phyloP scores from a whole-genome alignment of 1,140 invertebrate species.

The Aphis gossypii region DNA sequence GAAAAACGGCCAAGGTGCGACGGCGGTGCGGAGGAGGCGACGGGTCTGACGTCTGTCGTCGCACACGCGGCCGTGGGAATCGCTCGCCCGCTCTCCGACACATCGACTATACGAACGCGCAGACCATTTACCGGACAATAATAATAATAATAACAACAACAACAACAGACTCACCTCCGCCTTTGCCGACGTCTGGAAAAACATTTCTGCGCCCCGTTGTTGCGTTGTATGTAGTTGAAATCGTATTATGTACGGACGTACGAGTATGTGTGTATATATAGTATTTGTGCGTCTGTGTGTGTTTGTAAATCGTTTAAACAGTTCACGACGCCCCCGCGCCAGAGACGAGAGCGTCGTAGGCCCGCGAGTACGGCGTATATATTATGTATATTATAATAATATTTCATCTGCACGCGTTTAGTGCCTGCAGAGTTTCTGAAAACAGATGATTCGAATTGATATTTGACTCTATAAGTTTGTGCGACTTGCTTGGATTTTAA shows the following conservation, averaged over 20 bases:
- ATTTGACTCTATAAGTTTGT: not conserved
- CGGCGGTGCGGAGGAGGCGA: not conserved
- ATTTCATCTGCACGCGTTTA: not conserved
- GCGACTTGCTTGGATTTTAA: not conserved
- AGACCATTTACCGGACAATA: not conserved
- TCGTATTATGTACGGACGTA: not conserved
- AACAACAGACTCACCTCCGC: not conserved
- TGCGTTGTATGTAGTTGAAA: not conserved
- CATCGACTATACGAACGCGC: not conserved
- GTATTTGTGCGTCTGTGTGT: not conserved
- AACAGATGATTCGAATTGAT: not conserved
- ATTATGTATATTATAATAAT: not conserved
- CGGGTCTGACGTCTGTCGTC: conserved; percentile 12
- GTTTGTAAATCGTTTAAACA: conserved; percentile 8
- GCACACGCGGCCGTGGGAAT: not conserved
- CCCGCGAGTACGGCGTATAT: not conserved
- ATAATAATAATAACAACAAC: conserved; percentile 1
- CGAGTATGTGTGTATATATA: not conserved
- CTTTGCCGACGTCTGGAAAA: not conserved
- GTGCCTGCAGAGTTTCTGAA: not conserved
- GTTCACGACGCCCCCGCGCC: not conserved
- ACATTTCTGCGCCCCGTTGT: conserved; percentile 15
- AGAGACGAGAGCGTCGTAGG: not conserved
- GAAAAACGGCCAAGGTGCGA: not conserved
- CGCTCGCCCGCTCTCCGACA: not conserved